Evolutionary conservation across 2,888 invertebrate species (phyloP), one percentile per base, ranked within the genome.

Genomic region (Dryadula phaetusa): DNA sequence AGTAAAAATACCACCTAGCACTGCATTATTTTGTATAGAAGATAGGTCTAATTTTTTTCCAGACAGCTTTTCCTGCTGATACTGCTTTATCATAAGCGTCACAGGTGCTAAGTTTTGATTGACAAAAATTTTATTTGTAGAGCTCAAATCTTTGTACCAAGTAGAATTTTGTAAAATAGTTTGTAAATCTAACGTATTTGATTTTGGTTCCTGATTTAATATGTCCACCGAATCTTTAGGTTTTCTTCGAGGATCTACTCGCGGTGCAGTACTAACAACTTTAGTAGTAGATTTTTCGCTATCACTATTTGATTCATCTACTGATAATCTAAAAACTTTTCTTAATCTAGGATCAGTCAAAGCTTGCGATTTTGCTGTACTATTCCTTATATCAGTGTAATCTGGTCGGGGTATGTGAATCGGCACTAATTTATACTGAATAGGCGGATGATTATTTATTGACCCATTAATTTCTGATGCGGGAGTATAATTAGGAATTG

Each of bases 391-490:
- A 70, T 96, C 96, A 0, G 95, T 95, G 79, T 96, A 97, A 80
- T 96, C 95, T 0, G 96, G 95, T 44, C 95, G 93, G 0, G 96
- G 96, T 77, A 97, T 95, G 66, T 95, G 94, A 64, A 96, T 83
- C 69, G 78, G 66, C 66, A 86, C 77, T 75, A 95, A 90, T 82
- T 95, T 95, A 92, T 96, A 98, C 0, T 88, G 76, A 62, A 97
- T 95, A 0, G 96, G 96, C 0, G 95, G 94, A 82, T 97, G 97
- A 47, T 96, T 95, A 62, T 95, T 95, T 52, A 96, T 94, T 42
- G 96, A 96, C 8, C 96, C 97, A 79, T 97, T 96, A 70, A 98
- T 97, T 91, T 98, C 98, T 0, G 95, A 96, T 28, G 97, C 97
- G 0, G 97, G 97, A 14, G 95, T 94, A 82, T 97, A 97, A 75